phyloP scores from a whole-genome alignment of 2,888 invertebrate species.

The Norana najaformis region DNA sequence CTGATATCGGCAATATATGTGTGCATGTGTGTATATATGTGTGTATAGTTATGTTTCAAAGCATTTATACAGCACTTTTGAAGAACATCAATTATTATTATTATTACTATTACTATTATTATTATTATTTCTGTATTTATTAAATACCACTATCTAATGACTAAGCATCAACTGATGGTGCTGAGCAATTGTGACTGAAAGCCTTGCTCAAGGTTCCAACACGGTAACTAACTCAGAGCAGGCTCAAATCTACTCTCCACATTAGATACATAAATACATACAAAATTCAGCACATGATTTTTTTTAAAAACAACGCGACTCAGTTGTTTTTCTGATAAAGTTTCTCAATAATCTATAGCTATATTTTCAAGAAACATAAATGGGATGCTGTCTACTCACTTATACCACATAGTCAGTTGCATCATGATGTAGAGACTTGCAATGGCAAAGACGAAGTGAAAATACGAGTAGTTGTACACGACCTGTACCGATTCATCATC shows the following conservation, averaged over 20 bases:
- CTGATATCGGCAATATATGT: no score
- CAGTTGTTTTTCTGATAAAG: not conserved
- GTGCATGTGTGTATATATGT: not conserved
- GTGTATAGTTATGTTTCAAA: not conserved
- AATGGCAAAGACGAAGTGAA: slow-evolving; percentile 63
- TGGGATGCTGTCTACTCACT: slow-evolving; percentile 58
- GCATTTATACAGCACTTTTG: not conserved
- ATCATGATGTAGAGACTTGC: slow-evolving; percentile 65
- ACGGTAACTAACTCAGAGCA: no score
- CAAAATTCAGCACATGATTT: not conserved
- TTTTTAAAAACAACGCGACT: not conserved
- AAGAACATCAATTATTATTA: no score
- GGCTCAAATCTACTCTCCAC: no score
- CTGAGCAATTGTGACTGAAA: no score
- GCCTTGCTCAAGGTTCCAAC: no score
- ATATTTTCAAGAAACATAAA: not conserved
- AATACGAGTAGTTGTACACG: slow-evolving; percentile 64
- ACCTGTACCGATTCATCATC: slow-evolving; percentile 62
- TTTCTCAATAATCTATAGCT: not conserved
- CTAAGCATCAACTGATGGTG: no score
- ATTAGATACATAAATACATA: no score
- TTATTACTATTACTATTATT: no score
- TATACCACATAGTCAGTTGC: slow-evolving; percentile 65
- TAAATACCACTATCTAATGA: no score
- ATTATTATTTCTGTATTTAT: no score